Conservation (phyloP, 2,888 invertebrate species). For the Nasonovia ribisnigri region DNA sequence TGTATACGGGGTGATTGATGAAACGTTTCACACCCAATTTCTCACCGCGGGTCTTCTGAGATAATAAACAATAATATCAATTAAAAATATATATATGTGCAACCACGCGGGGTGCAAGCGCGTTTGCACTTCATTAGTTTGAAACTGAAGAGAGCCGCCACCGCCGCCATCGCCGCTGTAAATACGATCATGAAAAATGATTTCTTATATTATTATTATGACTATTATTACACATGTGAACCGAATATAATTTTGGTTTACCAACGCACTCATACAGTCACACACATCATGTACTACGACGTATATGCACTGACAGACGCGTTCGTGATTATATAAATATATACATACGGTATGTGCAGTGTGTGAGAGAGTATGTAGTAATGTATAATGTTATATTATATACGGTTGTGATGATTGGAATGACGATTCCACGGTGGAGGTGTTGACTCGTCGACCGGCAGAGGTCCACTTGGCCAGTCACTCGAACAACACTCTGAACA, state of each 20-base stretch:
- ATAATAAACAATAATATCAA: slow-evolving; percentile 65
- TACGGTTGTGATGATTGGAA: slow-evolving; percentile 21
- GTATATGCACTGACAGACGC: not conserved
- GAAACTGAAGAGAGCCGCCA: slow-evolving; percentile 57
- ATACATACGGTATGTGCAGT: not conserved
- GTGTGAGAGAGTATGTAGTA: not conserved
- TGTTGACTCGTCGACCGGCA: slow-evolving; percentile 32
- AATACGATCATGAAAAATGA: slow-evolving; percentile 62
- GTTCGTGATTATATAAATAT: not conserved
- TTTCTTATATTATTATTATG: slow-evolving; percentile 53
- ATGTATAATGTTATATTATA: not conserved
- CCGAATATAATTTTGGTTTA: slow-evolving; percentile 59
- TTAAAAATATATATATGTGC: slow-evolving; percentile 56
- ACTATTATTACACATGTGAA: slow-evolving; percentile 32
- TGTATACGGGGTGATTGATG: slow-evolving; percentile 63
- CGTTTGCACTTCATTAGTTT: slow-evolving; percentile 63
- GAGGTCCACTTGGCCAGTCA: slow-evolving; percentile 48
- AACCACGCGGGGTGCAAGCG: slow-evolving; percentile 56
- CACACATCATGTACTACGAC: not conserved
- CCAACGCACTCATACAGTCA: not conserved
- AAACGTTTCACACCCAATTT: slow-evolving; percentile 65
- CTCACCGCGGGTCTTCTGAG: slow-evolving; percentile 61
- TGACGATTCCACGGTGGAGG: slow-evolving; percentile 21
- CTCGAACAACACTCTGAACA: slow-evolving; percentile 49
- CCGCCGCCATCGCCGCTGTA: slow-evolving; percentile 26